Evolutionary conservation across 2,888 invertebrate genomes (phyloP), one percentile per base, ranked within the genome.

Genomic region (Eugnorisma glareosa): DNA sequence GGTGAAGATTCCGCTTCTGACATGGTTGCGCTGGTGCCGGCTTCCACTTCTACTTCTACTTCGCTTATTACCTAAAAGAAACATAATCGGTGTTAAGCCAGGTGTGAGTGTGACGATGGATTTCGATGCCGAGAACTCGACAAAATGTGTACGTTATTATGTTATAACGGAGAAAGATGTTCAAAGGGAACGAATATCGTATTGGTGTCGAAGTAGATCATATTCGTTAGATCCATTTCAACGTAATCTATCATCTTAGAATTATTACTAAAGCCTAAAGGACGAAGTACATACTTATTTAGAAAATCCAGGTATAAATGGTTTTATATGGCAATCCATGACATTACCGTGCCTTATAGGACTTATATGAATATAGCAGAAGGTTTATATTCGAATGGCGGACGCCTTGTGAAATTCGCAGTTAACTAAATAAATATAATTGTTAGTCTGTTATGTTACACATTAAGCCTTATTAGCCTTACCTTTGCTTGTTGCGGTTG

Each of bases 1-100:
- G 98, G 97, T 7, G 97, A 97, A 28, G 97, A 96, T 73, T 97
- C 97, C 10, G 97, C 94, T 86, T 96, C 96, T 0, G 95, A 89
- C 90, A 97, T 94, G n/a, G 96, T 96, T 7, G 97, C 95, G 82
- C 97, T 97, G 6, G 97, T 96, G 5, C 97, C 97, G 0, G 97
- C 97, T 71, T 97, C 97, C 37, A 97, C 97, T 83, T 96, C 96
- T 51, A 97, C 97, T 83, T 96, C 96, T 59, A 96, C 93, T 75
- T 97, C 97, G 59, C 88, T 93, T 84, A 97, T 92, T 31, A 94
- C 94, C 93, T 89, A 77, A 54, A 84, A 85, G 11, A 63, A 76
- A 61, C 0, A 57, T 24, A 11, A 31, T 69, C 6, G 7, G 15
- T 45, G 28, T 59, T n/a, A 13, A 5, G 6, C 18, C 28, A n/a